A percentile compares a stretch with the other conserved stretches of the same genome.
These are phyloP conservation scores for Austrolebias charrua DNA, from an alignment of 2,797 vertebrate genomes.

Conservation along the genomic window DNA sequence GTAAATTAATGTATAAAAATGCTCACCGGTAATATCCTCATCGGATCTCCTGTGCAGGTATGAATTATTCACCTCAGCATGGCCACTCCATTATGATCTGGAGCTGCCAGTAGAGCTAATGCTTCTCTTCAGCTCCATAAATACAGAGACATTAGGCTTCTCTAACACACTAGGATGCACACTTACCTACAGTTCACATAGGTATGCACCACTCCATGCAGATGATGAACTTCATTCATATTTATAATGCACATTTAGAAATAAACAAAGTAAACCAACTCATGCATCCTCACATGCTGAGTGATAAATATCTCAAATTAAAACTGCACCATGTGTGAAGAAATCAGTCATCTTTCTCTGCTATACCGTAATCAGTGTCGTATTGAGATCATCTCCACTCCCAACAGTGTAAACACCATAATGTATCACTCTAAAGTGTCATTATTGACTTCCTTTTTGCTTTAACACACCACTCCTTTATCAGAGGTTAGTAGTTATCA, in stretches of 20 bases:
- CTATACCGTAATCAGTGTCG: slow-evolving; percentile 56
- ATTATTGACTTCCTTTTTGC: slow-evolving; percentile 62
- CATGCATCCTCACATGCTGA: slow-evolving; percentile 24
- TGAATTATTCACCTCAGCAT: slow-evolving; percentile 75
- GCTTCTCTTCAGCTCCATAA: slow-evolving; percentile 35
- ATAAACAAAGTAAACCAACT: slow-evolving; percentile 36
- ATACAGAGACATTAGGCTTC: slow-evolving; percentile 44
- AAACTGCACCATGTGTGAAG: slow-evolving; percentile 14
- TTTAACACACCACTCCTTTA: slow-evolving; percentile 50
- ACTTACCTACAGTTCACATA: slow-evolving; percentile 20
- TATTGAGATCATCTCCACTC: slow-evolving; percentile 46
- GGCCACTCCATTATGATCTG: slow-evolving; percentile 68
- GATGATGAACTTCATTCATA: slow-evolving; percentile 38
- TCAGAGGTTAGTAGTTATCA: slow-evolving; percentile 57
- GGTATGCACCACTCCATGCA: slow-evolving; percentile 14
- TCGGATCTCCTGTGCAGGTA: slow-evolving; percentile 60
- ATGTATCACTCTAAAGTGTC: slow-evolving; percentile 55
- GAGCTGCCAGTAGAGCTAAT: slow-evolving; percentile 55
- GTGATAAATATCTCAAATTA: slow-evolving; percentile 34
- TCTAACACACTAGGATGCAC: slow-evolving; percentile 23
- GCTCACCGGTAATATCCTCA: slow-evolving; percentile 66
- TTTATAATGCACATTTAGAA: slow-evolving; percentile 42
- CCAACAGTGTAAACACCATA: slow-evolving; percentile 52
- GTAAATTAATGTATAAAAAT: slow-evolving; percentile 71
- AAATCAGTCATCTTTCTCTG: slow-evolving; percentile 47